phyloP scores from a whole-genome alignment of 1,140 invertebrate genomes.

The Phthorimaea operculella region DNA sequence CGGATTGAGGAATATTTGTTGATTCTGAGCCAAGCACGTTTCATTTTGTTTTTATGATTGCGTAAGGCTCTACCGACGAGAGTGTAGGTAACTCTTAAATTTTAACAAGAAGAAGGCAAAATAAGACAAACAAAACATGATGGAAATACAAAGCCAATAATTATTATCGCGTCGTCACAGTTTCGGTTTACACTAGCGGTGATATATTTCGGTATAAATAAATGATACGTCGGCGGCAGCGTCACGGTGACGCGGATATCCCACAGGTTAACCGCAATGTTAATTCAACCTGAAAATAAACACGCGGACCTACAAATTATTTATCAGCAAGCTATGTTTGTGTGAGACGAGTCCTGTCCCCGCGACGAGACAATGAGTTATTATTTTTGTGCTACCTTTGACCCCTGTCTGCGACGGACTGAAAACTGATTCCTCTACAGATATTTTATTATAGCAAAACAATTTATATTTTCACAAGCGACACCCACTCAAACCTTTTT shows the following conservation, averaged over 20 bases:
- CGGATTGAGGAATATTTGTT: no score
- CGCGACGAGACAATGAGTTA: not conserved
- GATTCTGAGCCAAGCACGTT: no score
- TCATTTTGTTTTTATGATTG: no score
- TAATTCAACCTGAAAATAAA: slow-evolving; percentile 6
- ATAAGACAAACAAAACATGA: not conserved
- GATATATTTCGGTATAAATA: slow-evolving; percentile 1
- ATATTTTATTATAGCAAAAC: no score
- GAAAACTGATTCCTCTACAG: no score
- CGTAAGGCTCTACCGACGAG: no score
- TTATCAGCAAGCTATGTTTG: slow-evolving; percentile 9
- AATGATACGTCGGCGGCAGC: not conserved
- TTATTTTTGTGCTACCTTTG: no score
- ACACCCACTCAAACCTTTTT: not conserved
- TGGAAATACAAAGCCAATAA: not conserved
- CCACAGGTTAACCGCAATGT: slow-evolving; percentile 21
- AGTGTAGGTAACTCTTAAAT: no score
- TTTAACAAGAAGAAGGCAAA: no score
- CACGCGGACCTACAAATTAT: slow-evolving; percentile 9
- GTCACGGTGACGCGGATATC: slow-evolving; percentile 13
- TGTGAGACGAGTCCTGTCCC: not conserved
- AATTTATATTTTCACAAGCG: no score
- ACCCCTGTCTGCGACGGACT: no score
- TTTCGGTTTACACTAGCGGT: not conserved
- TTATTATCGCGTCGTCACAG: not conserved